Conservation (phyloP, 2,113 vertebrate species). For the Sapajus apella region DNA sequence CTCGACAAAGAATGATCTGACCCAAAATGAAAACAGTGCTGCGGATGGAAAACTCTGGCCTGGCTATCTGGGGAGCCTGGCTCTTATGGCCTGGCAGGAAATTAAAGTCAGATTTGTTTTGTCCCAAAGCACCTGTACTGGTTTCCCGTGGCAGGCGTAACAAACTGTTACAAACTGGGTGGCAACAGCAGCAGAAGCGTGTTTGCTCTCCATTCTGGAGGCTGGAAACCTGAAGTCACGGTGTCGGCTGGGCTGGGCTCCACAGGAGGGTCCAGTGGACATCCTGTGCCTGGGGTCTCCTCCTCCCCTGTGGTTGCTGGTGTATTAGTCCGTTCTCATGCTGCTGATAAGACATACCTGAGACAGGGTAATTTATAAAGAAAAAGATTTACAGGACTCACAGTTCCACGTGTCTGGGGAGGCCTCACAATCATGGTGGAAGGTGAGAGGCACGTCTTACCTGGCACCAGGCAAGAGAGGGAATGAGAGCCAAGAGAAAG, state of each 20-base stretch:
- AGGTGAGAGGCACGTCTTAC: no score
- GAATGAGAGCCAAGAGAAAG: no score
- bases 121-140: not conserved
- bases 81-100: not conserved
- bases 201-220: not conserved
- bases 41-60: not conserved
- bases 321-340: no score
- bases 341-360: no score
- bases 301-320: accelerated
- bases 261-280: accelerated
- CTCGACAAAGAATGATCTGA: no score
- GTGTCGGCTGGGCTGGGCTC: accelerated
- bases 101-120: not conserved
- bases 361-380: no score
- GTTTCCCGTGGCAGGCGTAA: accelerated
- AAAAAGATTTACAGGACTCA: no score
- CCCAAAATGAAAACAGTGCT: accelerated
- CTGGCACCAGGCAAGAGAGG: no score
- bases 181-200: not conserved
- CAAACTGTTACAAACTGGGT: not conserved
- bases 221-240: not conserved
- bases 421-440: no score
- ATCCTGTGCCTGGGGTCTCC: not conserved
- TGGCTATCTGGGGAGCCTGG: not conserved
- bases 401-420: no score